These are phyloP conservation scores for Drosophila cracens DNA, from an alignment of 2,888 invertebrate species.

Conservation along the genomic window DNA sequence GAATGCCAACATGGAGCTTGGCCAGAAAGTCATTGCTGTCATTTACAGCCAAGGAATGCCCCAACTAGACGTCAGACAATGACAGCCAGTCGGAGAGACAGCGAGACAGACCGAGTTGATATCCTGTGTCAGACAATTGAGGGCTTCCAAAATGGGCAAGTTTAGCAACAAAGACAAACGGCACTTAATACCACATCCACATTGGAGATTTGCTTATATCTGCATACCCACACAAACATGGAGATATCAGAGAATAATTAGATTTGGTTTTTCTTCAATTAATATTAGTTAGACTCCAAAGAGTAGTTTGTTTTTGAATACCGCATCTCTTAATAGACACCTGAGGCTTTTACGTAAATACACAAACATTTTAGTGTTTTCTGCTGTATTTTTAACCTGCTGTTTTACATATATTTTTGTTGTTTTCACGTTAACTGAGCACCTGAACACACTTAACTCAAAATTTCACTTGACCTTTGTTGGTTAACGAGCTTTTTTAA, in stretches of 20 bases:
- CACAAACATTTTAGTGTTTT: background rate
- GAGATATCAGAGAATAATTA: background rate
- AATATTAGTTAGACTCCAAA: background rate
- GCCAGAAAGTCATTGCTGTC: constrained; percentile 29
- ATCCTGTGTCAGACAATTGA: constrained; percentile 12
- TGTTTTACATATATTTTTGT: background rate
- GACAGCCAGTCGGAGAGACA: constrained; percentile 4
- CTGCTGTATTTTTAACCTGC: background rate
- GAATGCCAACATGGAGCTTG: constrained; percentile 26
- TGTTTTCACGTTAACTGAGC: background rate
- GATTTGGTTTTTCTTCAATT: background rate
- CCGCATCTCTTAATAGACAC: background rate
- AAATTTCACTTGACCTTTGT: constrained; percentile 26
- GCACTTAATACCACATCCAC: background rate
- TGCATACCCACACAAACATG: background rate
- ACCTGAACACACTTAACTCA: background rate
- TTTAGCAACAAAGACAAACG: constrained; percentile 3
- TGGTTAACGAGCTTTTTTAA: constrained; percentile 4
- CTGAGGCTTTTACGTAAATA: background rate
- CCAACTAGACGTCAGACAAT: constrained; percentile 16
- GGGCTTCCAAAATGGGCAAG: constrained; percentile 1
- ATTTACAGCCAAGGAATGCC: constrained; percentile 26
- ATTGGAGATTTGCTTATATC: background rate
- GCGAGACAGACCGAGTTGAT: constrained; percentile 1
- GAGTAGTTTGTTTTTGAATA: background rate